Base-by-base conservation (phyloP, 2,797 vertebrate species). In the Rhinatrema bivittatum region DNA sequence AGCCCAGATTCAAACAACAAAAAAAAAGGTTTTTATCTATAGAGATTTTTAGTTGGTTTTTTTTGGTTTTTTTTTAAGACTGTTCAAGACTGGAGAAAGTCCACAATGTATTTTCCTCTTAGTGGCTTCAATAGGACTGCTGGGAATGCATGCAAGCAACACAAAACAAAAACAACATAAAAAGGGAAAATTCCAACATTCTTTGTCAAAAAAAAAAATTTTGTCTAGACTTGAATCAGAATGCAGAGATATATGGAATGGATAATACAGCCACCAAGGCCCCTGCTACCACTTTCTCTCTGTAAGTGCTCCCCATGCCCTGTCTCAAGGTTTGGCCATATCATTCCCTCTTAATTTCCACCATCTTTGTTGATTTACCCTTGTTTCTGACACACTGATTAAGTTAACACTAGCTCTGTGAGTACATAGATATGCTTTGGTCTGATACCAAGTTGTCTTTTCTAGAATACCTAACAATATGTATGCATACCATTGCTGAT, bases 221-320 rank as follows among this genome's bases (percentile, higher is more conserved):
- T 45, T 42, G 57, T 77, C 82, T 75, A 77, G 63, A 77, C 79
- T 83, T 83, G 70, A 74, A 75, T 83, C 84, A 85, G 79, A 79
- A 77, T 80, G 81, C 56, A 72, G 79, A 80, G 81, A 79, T 71
- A 62, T 71, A 70, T 70, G 72, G n/a, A n/a, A n/a, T n/a, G n/a
- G 75, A 72, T 62, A 62, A 70, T 74, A 65, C 67, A 51, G 64
- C 63, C 48, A 76, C 71, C 85, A 79, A 70, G 78, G 80, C 79
- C 85, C 82, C 78, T 78, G 65, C 57, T 70, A 59, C 73, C 21
- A 21, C 59, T 73, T 70, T 72, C 67, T 68, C 66, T 79, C 58
- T 57, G 70, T 90, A 90, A 94, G 88, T 89, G 89, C 86, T 87
- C 86, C 88, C 82, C 79, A 81, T 64, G 76, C 82, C 82, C 76